Evolutionary conservation across 2,797 vertebrate genomes (phyloP).

Genomic region (Sitta carolinensis): DNA sequence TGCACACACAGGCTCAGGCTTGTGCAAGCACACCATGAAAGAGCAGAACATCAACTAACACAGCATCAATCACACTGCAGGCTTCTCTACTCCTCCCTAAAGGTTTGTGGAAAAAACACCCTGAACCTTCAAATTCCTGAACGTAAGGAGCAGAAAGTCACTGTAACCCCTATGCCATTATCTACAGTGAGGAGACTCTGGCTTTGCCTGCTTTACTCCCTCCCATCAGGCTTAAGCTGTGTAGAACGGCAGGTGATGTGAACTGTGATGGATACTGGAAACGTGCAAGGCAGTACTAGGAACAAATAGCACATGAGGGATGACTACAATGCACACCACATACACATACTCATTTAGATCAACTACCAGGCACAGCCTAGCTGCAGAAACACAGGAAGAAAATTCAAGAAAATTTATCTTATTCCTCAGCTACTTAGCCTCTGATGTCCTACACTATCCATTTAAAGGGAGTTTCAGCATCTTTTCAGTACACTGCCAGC

Average conservation of each 20-base stretch:
- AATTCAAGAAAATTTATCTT: conserved; percentile 27
- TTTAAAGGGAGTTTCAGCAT: conserved; percentile 22
- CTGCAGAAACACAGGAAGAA: conserved; percentile 13
- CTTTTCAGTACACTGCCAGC: conserved; percentile 3
- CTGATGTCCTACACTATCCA: conserved; percentile 9
- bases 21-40: neutral
- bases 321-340: neutral
- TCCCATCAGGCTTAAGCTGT: neutral
- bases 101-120: neutral
- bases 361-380: neutral
- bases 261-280: neutral
- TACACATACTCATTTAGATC: neutral
- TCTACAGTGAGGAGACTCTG: neutral
- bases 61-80: neutral
- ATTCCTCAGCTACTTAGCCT: conserved; percentile 35
- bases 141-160: neutral
- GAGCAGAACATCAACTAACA: neutral
- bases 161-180: neutral
- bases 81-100: neutral
- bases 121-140: neutral
- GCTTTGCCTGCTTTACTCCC: neutral
- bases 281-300: neutral
- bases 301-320: neutral
- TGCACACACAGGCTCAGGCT: neutral
- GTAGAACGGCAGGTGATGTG: neutral